These are phyloP conservation scores for Cenopis cana DNA, from an alignment of 2,888 invertebrate species.

Conservation along the genomic window DNA sequence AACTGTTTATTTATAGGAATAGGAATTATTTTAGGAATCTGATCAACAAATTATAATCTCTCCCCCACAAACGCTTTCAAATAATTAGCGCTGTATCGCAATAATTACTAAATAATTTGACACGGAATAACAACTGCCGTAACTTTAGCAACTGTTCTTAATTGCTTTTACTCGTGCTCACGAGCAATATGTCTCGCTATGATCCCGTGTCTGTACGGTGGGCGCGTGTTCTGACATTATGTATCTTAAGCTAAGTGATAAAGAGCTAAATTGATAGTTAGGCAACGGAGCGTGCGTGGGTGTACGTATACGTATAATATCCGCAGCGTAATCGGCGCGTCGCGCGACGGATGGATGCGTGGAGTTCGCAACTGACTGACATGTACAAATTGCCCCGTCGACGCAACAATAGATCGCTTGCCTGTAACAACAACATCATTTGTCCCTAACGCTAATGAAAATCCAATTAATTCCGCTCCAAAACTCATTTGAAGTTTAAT, in stretches of 20 bases:
- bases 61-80: constrained; percentile 23
- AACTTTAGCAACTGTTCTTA: constrained; percentile 64
- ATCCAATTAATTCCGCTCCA: constrained; percentile 82
- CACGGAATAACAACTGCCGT: constrained; percentile 55
- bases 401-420: constrained; percentile 75
- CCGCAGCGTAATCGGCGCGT: constrained; percentile 37
- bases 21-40: too few species aligned
- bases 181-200: constrained; percentile 65
- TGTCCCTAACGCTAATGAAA: constrained; percentile 83
- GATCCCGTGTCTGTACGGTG: constrained; percentile 51
- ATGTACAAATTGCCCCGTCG: constrained; percentile 73
- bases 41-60: background rate
- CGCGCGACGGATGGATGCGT: constrained; percentile 57
- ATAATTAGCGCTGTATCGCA: constrained; percentile 38
- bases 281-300: background rate
- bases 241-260: constrained; percentile 13
- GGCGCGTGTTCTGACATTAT: constrained; percentile 16
- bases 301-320: constrained; percentile 40
- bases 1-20: background rate
- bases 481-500: constrained; percentile 85
- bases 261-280: constrained; percentile 5
- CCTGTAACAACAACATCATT: constrained; percentile 80
- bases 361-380: constrained; percentile 72
- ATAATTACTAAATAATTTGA: constrained; percentile 48
- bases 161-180: constrained; percentile 69